These are phyloP conservation scores for Halictus quadricinctus DNA, from an alignment of 2,888 invertebrate species.

Conservation along the genomic window DNA sequence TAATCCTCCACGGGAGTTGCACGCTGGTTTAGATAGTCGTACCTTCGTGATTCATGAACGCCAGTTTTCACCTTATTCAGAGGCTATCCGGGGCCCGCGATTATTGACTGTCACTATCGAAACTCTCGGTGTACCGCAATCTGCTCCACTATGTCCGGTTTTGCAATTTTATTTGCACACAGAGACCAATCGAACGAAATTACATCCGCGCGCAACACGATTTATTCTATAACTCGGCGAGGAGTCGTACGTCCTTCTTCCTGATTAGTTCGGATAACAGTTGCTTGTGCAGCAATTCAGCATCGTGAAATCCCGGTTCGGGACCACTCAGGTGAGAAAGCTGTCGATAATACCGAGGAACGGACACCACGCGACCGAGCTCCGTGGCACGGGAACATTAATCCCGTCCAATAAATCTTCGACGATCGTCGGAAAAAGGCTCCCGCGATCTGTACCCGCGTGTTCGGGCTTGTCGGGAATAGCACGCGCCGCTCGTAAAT, in stretches of 20 bases:
- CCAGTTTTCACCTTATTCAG: conserved; percentile 30
- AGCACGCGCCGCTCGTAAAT: conserved; percentile 79
- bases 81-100: neutral
- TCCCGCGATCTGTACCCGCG: conserved; percentile 1
- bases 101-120: neutral
- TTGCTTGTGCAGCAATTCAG: neutral
- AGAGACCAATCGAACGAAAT: no score
- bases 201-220: neutral
- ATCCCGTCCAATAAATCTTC: conserved; percentile 34
- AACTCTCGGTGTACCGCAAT: neutral
- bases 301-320: neutral
- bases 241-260: neutral
- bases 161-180: neutral
- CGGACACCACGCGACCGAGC: neutral
- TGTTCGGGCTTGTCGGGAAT: conserved; percentile 62
- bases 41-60: conserved; percentile 31
- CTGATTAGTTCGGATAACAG: neutral
- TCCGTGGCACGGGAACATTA: conserved; percentile 29
- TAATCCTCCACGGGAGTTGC: conserved; percentile 14
- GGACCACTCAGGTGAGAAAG: conserved; percentile 7
- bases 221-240: conserved; percentile 5
- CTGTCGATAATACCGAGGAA: conserved; percentile 9
- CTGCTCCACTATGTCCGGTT: neutral
- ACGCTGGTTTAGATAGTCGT: neutral
- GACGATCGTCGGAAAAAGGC: conserved; percentile 37